Percentiles rank a stretch among this genome's conserved stretches.
phyloP scores from a whole-genome alignment of 1,140 invertebrate species.

The Pogonomyrmex californicus region DNA sequence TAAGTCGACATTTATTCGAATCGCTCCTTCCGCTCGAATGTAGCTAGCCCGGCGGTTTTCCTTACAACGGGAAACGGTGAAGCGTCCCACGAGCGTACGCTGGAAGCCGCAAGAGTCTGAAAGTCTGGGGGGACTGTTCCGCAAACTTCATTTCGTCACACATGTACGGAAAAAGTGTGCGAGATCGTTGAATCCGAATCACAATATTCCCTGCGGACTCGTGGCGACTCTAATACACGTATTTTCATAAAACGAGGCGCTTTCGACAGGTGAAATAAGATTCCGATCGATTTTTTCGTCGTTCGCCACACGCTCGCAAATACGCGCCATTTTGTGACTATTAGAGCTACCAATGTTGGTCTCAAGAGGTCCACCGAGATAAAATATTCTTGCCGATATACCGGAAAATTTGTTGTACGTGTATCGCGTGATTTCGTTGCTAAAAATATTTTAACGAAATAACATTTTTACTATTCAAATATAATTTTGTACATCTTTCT shows the following conservation, averaged over 20 bases:
- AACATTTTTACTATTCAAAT: background rate
- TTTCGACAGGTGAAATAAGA: slow-evolving; percentile 51
- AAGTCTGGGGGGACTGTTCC: slow-evolving; percentile 48
- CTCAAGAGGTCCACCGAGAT: slow-evolving; percentile 20
- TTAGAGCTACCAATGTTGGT: background rate
- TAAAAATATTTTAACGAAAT: background rate
- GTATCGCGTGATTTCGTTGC: background rate
- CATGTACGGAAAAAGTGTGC: slow-evolving; percentile 46
- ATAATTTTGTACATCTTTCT: background rate
- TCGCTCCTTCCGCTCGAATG: slow-evolving; percentile 43
- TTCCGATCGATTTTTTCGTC: slow-evolving; percentile 53
- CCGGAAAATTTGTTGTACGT: slow-evolving; percentile 1
- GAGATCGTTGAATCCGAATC: slow-evolving; percentile 59
- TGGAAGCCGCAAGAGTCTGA: slow-evolving; percentile 47
- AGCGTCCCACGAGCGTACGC: slow-evolving; percentile 49
- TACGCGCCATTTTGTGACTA: slow-evolving; percentile 37
- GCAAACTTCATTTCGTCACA: slow-evolving; percentile 63
- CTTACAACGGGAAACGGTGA: slow-evolving; percentile 53
- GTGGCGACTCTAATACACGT: slow-evolving; percentile 42
- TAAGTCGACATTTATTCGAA: slow-evolving; percentile 63
- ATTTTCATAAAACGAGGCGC: slow-evolving; percentile 49
- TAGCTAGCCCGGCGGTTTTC: slow-evolving; percentile 44
- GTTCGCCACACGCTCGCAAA: slow-evolving; percentile 12
- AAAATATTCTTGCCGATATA: slow-evolving; percentile 7
- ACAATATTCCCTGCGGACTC: slow-evolving; percentile 52